Evolutionary conservation across 2,888 invertebrate genomes (phyloP).

Genomic region (Zaprionus bogoriensis): DNA sequence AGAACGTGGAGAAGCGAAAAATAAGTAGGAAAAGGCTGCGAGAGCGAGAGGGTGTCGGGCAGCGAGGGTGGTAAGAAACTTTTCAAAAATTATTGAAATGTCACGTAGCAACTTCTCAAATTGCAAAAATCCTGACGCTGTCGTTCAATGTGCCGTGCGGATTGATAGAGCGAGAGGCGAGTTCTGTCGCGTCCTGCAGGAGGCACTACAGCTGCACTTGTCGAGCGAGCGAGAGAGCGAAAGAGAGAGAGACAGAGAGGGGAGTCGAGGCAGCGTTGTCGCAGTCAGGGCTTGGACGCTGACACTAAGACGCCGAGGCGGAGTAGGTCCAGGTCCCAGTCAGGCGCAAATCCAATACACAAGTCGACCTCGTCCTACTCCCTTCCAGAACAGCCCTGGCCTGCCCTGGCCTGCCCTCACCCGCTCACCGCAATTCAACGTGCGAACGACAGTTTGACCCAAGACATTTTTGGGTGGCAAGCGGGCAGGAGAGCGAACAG

Average conservation of each 20-base stretch:
- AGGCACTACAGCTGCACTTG: constrained; percentile 46
- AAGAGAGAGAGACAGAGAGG: background rate
- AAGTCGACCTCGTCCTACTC: constrained; percentile 5
- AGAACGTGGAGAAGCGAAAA: constrained; percentile 40
- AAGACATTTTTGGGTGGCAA: constrained; percentile 62
- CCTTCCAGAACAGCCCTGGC: too few relatives aligned
- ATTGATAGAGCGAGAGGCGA: constrained; percentile 78
- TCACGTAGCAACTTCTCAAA: constrained; percentile 83
- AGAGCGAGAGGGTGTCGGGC: background rate
- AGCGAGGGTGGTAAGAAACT: constrained; percentile 61
- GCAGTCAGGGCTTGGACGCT: constrained; percentile 51
- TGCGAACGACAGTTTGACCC: constrained; percentile 76
- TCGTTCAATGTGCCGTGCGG: constrained; percentile 81
- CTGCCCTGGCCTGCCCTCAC: constrained; percentile 15
- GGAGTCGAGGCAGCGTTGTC: background rate
- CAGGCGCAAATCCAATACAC: constrained; percentile 71
- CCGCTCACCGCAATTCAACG: constrained; percentile 70
- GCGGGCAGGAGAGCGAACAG: background rate
- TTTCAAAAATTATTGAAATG: constrained; percentile 83
- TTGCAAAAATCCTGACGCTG: constrained; percentile 82
- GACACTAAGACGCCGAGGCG: constrained; percentile 74
- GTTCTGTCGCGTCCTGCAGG: constrained; percentile 17
- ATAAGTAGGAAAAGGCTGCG: constrained; percentile 13
- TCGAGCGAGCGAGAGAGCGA: constrained; percentile 36
- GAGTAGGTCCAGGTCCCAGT: constrained; percentile 27